Base-by-base conservation (phyloP, 2,797 vertebrate genomes). In the Oryzias dopingdopingensis region DNA sequence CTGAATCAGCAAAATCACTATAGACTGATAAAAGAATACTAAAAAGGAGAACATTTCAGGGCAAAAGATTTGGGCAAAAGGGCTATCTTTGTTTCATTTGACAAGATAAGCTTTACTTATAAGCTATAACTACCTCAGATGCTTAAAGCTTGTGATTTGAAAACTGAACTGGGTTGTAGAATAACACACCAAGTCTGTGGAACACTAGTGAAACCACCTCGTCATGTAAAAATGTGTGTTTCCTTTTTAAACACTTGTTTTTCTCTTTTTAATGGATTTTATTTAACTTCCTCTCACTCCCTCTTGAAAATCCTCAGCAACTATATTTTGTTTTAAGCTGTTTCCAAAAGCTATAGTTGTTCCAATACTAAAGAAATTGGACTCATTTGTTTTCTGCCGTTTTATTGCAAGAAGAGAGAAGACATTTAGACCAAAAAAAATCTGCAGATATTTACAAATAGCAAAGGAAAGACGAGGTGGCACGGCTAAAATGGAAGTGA, bases 121-220 rank as follows among this genome's bases (percentile, higher is more conserved):
- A 12, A 37, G 10, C 10, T 37, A 37, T 37, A 37, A 37, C 32
- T 52, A 50, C 78, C 61, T 74, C 71, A 77, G 81, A 82, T 83
- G 86, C 76, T 84, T 84, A 88, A 77, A 86, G 77, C 65, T 79
- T 81, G 72, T 63, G 76, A 65, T 62, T 81, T 78, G 79, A 82
- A 84, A 85, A 87, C 76, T 81, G 79, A 72, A 63, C 70, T 59
- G 46, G 76, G 75, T 62, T 77, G 37, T 77, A 50, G 83, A 71
- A 86, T 77, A 71, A 59, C 62, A 59, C 6, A 26, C 26, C 26
- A 26, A 26, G 5, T 26, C 26, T 26, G 7, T 26, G 26, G 26
- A 26, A 26, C 26, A 26, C 26, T 26, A 26, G 74, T 88, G 81
- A 84, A 90, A 88, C 82, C 72, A 86, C 72, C 70, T 64, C 63